Conservation (phyloP, 2,888 invertebrate genomes). For the Teinopalpus imperialis region DNA sequence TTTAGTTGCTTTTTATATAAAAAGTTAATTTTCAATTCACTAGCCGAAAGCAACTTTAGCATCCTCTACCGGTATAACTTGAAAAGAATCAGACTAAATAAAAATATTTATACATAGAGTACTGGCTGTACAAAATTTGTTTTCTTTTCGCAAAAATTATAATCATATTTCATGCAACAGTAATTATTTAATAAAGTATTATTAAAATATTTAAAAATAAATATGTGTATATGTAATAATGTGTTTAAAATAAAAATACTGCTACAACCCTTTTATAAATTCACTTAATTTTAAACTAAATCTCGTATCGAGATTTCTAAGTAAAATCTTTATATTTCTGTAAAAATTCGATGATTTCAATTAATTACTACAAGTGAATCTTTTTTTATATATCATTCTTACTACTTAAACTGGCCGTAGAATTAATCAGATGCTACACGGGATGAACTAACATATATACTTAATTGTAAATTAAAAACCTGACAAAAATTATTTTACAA, state of each 20-base stretch:
- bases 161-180: no score
- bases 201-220: neutral
- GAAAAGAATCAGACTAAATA: no score
- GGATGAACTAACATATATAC: constrained; percentile 1
- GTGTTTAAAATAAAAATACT: constrained; percentile 9
- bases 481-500: constrained; percentile 6
- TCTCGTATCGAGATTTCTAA: neutral
- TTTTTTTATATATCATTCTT: neutral
- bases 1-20: no score
- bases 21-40: no score
- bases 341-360: constrained; percentile 11
- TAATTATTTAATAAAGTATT: neutral
- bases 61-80: no score
- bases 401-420: neutral
- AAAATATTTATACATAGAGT: no score
- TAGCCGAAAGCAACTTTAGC: no score
- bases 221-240: neutral
- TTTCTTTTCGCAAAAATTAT: no score
- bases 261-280: constrained; percentile 11
- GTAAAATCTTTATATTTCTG: neutral
- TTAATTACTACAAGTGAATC: neutral
- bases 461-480: neutral
- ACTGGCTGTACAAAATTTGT: no score
- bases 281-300: neutral
- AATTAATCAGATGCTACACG: neutral